Base-by-base conservation (phyloP, 2,888 invertebrate species). In the Polydrusus pterygomalis region DNA sequence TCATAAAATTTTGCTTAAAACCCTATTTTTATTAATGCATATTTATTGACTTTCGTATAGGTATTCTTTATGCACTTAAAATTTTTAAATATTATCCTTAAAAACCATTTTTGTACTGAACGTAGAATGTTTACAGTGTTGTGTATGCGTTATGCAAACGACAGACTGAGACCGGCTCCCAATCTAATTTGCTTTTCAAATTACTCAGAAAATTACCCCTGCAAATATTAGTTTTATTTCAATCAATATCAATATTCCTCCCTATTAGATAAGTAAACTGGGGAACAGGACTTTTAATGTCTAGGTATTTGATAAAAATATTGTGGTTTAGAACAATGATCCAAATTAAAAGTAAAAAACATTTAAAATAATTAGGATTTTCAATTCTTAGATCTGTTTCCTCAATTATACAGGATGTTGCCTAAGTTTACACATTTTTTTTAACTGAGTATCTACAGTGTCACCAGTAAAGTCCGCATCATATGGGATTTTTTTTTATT, bases 221-320 rank as follows among this genome's bases (percentile, higher is more conserved):
- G 84, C 87, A 87, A 88, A 88, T 87, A 88, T 87, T 87, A 86
- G 87, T 86, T 86, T 86, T 86, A 87, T 87, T 88, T 86, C 83
- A 86, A 87, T 88, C 87, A 86, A 87, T 87, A 86, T 84, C 82
- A 82, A 83, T 83, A 83, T 84, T 82, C 80, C 80, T 64, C 74
- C 58, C 74, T 54, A 74, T 63, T 74, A 63, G 68, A 56, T 69
- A 47, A 63, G 74, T 58, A 74, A 74, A 63, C n/a, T 63, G 64
- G 65, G 71, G 74, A 54, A 64, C 51, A 74, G 63, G 69, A 69
- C 58, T 17, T 17, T 15, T 47, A 17, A 43, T 45, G 10, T n/a
- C n/a, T n/a, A n/a, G n/a, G n/a, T n/a, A n/a, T n/a, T n/a, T n/a
- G n/a, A n/a, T n/a, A n/a, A n/a, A n/a, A n/a, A n/a, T n/a, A n/a